These are phyloP conservation scores for Actinia equina DNA, from an alignment of 64 coral and sea anemone genomes.

Conservation along the genomic window DNA sequence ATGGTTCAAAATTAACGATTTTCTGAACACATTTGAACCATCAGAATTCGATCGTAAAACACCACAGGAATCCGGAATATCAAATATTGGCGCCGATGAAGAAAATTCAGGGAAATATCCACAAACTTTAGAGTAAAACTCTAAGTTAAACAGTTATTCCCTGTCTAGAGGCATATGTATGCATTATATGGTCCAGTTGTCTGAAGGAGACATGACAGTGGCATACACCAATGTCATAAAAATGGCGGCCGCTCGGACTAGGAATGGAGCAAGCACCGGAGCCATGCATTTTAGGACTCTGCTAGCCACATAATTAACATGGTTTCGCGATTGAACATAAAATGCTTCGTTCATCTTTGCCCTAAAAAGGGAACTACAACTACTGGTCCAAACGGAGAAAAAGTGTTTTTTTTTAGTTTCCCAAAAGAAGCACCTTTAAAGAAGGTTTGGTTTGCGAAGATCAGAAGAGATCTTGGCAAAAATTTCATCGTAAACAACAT, in stretches of 20 bases:
- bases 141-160: too few species aligned
- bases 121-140: too few species aligned
- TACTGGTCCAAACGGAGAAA: conserved; percentile 34
- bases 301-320: neutral
- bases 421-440: neutral
- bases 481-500: conserved; percentile 14
- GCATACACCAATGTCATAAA: neutral
- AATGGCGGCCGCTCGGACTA: neutral
- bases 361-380: conserved; percentile 9
- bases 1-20: too few species aligned
- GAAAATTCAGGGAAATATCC: too few species aligned
- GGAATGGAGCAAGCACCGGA: neutral
- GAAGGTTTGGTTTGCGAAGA: conserved; percentile 7
- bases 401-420: conserved; percentile 27
- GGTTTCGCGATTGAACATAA: conserved; percentile 11
- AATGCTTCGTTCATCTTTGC: conserved; percentile 36
- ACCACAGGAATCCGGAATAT: too few species aligned
- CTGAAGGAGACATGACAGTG: too few species aligned
- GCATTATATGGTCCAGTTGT: too few species aligned
- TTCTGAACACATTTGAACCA: too few species aligned
- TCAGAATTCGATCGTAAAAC: too few species aligned
- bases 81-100: too few species aligned
- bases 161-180: too few species aligned
- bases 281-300: neutral
- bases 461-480: conserved; percentile 29